phyloP scores from a whole-genome alignment of 1,140 invertebrate genomes.

The Drosophila nannoptera region DNA sequence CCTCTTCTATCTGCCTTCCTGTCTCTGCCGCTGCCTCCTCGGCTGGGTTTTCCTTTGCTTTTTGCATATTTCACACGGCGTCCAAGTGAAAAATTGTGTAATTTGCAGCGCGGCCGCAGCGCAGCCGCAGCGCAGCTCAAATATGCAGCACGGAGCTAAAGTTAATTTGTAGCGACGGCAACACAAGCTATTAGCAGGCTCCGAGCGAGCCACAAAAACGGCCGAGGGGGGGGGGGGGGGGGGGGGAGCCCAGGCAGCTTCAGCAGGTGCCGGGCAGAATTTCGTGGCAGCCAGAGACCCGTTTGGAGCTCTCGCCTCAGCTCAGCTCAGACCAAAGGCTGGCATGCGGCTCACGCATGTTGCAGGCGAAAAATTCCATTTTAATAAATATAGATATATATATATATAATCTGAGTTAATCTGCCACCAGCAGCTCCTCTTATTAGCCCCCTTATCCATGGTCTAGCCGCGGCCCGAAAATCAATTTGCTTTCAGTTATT shows the following conservation, averaged over 20 bases:
- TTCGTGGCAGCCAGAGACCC: slow-evolving; percentile 29
- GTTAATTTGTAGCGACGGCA: slow-evolving; percentile 75
- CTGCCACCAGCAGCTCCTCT: too few species aligned
- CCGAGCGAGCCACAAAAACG: slow-evolving; percentile 30
- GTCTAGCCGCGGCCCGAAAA: too few species aligned
- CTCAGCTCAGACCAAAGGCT: slow-evolving; percentile 50
- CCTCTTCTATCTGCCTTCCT: slow-evolving; percentile 26
- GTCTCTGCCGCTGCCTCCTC: background rate
- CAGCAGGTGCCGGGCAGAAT: slow-evolving; percentile 4
- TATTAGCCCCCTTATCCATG: too few species aligned
- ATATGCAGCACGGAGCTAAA: slow-evolving; percentile 70
- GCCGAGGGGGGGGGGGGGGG: background rate
- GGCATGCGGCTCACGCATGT: slow-evolving; percentile 11
- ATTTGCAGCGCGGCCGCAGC: slow-evolving; percentile 56
- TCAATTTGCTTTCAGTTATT: too few species aligned
- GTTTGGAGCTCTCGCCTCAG: slow-evolving; percentile 48
- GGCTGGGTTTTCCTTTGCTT: background rate
- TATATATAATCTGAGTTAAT: too few species aligned
- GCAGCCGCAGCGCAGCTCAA: slow-evolving; percentile 46
- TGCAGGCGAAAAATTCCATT: slow-evolving; percentile 5
- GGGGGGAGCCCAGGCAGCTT: background rate
- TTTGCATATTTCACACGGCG: slow-evolving; percentile 73
- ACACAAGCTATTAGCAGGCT: slow-evolving; percentile 76
- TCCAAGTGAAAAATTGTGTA: slow-evolving; percentile 73
- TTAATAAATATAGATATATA: background rate